phyloP scores from a whole-genome alignment of 2,888 invertebrate genomes.

The Polyommatus iphigenia region DNA sequence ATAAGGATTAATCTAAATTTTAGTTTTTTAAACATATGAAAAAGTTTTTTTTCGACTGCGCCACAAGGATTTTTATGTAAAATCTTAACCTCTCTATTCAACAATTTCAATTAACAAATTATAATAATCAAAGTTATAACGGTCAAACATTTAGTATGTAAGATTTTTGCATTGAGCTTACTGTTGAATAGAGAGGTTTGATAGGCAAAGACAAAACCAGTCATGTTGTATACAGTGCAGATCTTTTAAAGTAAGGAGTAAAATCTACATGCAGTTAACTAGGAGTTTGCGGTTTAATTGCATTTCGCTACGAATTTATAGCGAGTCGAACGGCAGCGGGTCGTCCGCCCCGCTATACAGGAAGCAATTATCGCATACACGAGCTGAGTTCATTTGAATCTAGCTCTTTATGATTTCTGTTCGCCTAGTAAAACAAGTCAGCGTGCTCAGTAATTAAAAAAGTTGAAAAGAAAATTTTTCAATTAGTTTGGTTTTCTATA shows the following conservation, averaged over 20 bases:
- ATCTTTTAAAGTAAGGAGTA: too few relatives aligned
- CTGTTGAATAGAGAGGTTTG: not conserved
- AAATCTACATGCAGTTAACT: constrained; percentile 23
- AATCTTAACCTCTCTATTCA: too few relatives aligned
- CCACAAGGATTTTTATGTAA: too few relatives aligned
- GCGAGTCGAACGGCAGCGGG: constrained; percentile 40
- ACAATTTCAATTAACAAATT: too few relatives aligned
- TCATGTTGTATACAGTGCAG: too few relatives aligned
- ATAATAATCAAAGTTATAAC: too few relatives aligned
- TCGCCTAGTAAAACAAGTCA: constrained; percentile 41
- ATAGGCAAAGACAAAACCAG: not conserved
- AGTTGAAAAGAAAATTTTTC: not conserved
- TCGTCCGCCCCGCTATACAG: constrained; percentile 57
- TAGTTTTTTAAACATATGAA: too few relatives aligned
- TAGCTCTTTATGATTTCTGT: constrained; percentile 45
- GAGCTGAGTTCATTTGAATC: constrained; percentile 43
- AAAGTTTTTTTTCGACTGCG: too few relatives aligned
- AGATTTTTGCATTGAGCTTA: too few relatives aligned
- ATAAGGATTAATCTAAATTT: too few relatives aligned
- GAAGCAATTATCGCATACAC: constrained; percentile 50
- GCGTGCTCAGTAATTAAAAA: not conserved
- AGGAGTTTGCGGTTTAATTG: constrained; percentile 40
- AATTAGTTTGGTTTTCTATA: too few relatives aligned
- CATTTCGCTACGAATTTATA: constrained; percentile 42
- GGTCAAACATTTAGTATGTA: too few relatives aligned